phyloP scores from a whole-genome alignment of 2,888 invertebrate genomes.

The Zygothrica quintamaculata region DNA sequence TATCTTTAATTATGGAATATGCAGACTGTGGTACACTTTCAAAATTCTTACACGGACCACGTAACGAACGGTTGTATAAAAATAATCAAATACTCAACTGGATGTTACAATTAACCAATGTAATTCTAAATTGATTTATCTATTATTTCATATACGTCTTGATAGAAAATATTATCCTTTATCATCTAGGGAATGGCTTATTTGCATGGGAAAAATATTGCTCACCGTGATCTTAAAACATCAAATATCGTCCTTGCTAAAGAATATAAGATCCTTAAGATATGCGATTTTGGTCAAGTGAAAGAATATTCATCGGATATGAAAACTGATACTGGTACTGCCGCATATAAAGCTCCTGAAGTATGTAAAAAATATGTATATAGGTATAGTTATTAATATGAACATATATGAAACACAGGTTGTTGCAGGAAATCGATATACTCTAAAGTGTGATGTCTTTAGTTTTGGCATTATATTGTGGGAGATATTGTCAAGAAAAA shows the following conservation, averaged over 20 bases:
- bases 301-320: neutral
- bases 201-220: conserved; percentile 6
- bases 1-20: conserved; percentile 4
- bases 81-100: conserved; percentile 1
- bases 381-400: neutral
- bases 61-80: neutral
- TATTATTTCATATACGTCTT: neutral
- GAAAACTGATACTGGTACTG: neutral
- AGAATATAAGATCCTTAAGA: neutral
- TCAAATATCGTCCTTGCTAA: conserved; percentile 6
- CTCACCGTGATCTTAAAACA: conserved; percentile 22
- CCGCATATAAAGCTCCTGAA: conserved; percentile 18
- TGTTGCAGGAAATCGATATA: neutral
- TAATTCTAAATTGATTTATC: neutral
- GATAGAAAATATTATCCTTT: neutral
- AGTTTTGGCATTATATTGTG: conserved; percentile 23
- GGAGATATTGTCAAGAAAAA: conserved; percentile 12
- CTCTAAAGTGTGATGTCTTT: conserved; percentile 14
- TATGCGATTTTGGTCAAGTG: conserved; percentile 19
- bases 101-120: conserved; percentile 20
- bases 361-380: conserved; percentile 2
- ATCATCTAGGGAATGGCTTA: conserved; percentile 7
- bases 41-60: neutral
- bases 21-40: conserved; percentile 8
- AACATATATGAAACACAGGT: neutral